Evolutionary conservation across 2,888 invertebrate genomes (phyloP).

Genomic region (Drosophila merina): DNA sequence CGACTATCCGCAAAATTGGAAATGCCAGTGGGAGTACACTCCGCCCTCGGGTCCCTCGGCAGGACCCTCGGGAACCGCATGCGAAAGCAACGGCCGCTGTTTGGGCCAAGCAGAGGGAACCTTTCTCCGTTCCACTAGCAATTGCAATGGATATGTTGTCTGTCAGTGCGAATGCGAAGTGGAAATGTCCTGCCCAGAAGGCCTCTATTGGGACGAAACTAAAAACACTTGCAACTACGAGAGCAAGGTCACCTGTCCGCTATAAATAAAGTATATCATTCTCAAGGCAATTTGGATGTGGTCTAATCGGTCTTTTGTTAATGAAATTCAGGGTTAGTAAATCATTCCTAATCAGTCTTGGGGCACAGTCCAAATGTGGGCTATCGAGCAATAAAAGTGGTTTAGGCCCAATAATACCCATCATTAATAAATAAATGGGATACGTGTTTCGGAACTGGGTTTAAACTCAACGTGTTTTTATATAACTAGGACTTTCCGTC

Average conservation of each 20-base stretch:
- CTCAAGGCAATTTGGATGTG: conserved; percentile 4
- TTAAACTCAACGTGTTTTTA: background rate
- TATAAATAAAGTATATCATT: conserved; percentile 40
- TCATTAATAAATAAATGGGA: background rate
- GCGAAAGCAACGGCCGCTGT: conserved; percentile 66
- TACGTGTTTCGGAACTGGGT: background rate
- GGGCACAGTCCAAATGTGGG: conserved; percentile 2
- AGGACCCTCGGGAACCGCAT: conserved; percentile 75
- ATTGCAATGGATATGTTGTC: conserved; percentile 59
- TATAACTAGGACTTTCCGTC: background rate
- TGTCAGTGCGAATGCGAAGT: conserved; percentile 80
- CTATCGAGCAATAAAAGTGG: conserved; percentile 5
- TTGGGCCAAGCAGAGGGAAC: conserved; percentile 60
- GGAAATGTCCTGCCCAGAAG: conserved; percentile 40
- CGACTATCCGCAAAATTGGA: conserved; percentile 47
- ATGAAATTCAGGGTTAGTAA: conserved; percentile 5
- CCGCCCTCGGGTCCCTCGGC: conserved; percentile 71
- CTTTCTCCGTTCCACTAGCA: conserved; percentile 44
- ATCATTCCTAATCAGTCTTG: conserved; percentile 17
- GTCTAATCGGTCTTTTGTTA: conserved; percentile 1
- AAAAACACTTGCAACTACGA: conserved; percentile 49
- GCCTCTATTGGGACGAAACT: conserved; percentile 49
- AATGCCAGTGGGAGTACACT: conserved; percentile 53
- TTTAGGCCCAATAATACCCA: background rate
- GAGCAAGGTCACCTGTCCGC: conserved; percentile 30